Base-by-base conservation (phyloP, 2,113 vertebrate genomes). In the Onychostoma macrolepis region DNA sequence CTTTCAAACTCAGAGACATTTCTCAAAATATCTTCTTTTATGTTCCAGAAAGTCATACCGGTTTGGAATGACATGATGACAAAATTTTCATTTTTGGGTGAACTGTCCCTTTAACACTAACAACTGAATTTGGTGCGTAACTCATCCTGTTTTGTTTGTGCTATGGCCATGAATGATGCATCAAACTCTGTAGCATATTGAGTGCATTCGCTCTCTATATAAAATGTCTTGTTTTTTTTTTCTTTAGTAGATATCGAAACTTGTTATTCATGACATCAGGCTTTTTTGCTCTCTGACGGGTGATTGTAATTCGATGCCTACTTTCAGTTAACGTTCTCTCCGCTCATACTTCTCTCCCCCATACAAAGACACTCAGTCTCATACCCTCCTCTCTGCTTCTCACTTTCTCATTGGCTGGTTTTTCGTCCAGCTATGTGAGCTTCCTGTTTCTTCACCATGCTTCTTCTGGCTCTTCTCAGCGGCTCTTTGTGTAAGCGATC, bases 391-490 rank as follows among this genome's bases (percentile, higher is more conserved):
- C 72, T 89, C 4, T 67, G 17, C 43, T 0, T 24, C 82, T 50
- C 15, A 28, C 38, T 0, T 81, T 82, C 0, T 84, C 72, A 91
- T 91, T 91, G 89, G 90, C 77, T 50, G 75, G 12, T 48, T 30
- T 43, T 74, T 72, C 65, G 48, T 58, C 17, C 30, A 87, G 79
- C 78, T 85, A 79, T 87, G 84, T 74, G 61, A 83, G 91, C 91
- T 95, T 95, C 94, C 94, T 92, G 86, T 90, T 95, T 93, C 92
- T 86, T 78, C 48, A 81, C 87, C 28, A 89, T 90, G 89, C 88
- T 89, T 26, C 74, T 33, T 83, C 88, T 90, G 87, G 81, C 89
- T 91, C 11, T 72, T 85, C 86, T 67, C 80, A 87, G 78, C 80
- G 41, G 76, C 80, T 92, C 93, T 94, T 94, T 95, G 92, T 94